These are phyloP conservation scores for Crioceris asparagi DNA, from an alignment of 2,888 invertebrate species.

Conservation along the genomic window DNA sequence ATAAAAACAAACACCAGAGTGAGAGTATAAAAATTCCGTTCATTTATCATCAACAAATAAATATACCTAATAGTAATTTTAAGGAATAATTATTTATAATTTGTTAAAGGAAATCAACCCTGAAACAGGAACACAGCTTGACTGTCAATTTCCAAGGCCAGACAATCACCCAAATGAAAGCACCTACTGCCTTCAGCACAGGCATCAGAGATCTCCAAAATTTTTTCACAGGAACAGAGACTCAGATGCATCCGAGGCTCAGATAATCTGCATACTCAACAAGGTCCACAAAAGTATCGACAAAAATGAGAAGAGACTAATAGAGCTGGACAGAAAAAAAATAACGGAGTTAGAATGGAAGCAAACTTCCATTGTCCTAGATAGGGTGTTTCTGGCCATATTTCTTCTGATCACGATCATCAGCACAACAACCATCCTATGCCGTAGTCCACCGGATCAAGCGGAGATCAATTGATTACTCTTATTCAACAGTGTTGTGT, in stretches of 20 bases:
- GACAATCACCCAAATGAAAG: slow-evolving; percentile 36
- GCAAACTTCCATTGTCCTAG: slow-evolving; percentile 71
- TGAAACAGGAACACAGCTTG: slow-evolving; percentile 51
- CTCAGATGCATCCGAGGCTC: slow-evolving; percentile 45
- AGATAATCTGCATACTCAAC: slow-evolving; percentile 55
- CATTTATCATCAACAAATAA: too few relatives aligned
- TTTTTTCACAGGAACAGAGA: slow-evolving; percentile 35
- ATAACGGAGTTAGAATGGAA: slow-evolving; percentile 78
- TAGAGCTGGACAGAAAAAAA: slow-evolving; percentile 69
- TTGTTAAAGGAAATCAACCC: slow-evolving; percentile 46
- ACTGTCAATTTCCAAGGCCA: slow-evolving; percentile 44
- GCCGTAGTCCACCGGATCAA: slow-evolving; percentile 52
- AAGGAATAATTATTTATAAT: background rate
- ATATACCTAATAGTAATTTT: too few relatives aligned
- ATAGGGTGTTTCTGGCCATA: slow-evolving; percentile 63
- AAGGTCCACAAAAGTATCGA: slow-evolving; percentile 68
- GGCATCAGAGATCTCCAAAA: slow-evolving; percentile 39
- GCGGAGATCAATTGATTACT: too few relatives aligned
- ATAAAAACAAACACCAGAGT: too few relatives aligned
- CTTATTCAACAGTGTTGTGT: too few relatives aligned
- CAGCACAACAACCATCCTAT: slow-evolving; percentile 69
- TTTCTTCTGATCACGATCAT: slow-evolving; percentile 67
- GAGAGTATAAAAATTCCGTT: too few relatives aligned
- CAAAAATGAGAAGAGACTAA: slow-evolving; percentile 65
- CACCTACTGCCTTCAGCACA: slow-evolving; percentile 33